phyloP scores from a whole-genome alignment of 2,113 vertebrate species.

The Malurus cyaneus region DNA sequence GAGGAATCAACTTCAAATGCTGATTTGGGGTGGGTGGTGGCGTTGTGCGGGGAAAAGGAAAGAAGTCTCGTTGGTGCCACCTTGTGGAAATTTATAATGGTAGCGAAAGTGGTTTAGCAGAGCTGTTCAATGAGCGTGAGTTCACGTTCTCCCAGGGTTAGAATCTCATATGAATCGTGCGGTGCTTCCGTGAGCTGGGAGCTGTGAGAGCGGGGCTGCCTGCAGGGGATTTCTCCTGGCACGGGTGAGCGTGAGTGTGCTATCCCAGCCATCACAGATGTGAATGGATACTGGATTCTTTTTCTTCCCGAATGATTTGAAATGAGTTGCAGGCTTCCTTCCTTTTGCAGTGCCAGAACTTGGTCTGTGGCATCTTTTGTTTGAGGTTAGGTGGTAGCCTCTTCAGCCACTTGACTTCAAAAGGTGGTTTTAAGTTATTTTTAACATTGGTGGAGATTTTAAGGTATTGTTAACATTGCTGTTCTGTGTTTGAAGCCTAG shows the following conservation, averaged over 20 bases:
- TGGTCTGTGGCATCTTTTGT: neutral
- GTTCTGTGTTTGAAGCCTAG: neutral
- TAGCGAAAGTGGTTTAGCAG: neutral
- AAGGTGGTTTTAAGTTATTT: neutral
- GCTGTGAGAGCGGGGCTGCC: accelerated
- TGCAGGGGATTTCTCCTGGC: neutral
- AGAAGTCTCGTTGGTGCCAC: conserved; percentile 54
- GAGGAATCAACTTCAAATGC: neutral
- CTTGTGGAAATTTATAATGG: conserved; percentile 38
- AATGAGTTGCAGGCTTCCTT: neutral
- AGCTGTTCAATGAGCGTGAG: accelerated
- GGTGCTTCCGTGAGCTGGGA: neutral
- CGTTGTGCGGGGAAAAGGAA: neutral
- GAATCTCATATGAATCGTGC: accelerated
- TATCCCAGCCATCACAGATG: accelerated
- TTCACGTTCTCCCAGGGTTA: neutral
- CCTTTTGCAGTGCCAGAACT: neutral
- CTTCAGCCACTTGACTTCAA: neutral
- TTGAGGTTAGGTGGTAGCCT: neutral
- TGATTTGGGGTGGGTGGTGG: accelerated
- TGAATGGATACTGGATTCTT: neutral
- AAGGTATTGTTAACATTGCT: neutral
- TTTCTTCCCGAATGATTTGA: neutral
- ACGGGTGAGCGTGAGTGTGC: accelerated
- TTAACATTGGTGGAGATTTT: neutral